A percentile compares a stretch with the other conserved stretches of the same genome.
Evolutionary conservation across 2,888 invertebrate genomes (phyloP).

Genomic region (Drosophila demipolita): DNA sequence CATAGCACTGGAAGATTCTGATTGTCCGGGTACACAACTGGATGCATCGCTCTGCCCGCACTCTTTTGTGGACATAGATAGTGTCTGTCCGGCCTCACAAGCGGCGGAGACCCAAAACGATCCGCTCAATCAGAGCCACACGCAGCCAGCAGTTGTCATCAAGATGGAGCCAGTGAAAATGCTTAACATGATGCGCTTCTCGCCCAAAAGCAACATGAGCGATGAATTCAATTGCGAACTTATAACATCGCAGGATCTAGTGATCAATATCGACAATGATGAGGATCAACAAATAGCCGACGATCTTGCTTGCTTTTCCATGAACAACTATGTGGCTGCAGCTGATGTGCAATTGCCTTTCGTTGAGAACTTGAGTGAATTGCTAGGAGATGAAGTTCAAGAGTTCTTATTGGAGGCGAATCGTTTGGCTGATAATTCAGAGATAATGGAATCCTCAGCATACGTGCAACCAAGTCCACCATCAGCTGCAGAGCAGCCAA

Average conservation of each 20-base stretch:
- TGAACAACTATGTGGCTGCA: not conserved
- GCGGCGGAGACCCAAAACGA: slow-evolving; percentile 27
- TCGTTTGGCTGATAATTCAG: not conserved
- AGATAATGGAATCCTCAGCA: too few species aligned
- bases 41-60: not conserved
- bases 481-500: not conserved
- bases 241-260: slow-evolving; percentile 39
- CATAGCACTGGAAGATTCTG: not conserved
- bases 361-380: not conserved
- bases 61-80: slow-evolving; percentile 51
- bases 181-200: slow-evolving; percentile 53
- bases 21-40: slow-evolving; percentile 49
- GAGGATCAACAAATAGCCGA: slow-evolving; percentile 3
- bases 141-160: not conserved
- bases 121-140: slow-evolving; percentile 39
- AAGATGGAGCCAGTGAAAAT: slow-evolving; percentile 54
- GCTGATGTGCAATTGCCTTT: too few species aligned
- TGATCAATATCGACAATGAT: slow-evolving; percentile 45
- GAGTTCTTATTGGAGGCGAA: not conserved
- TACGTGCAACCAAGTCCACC: not conserved
- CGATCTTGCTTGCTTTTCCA: slow-evolving; percentile 42
- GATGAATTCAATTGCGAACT: slow-evolving; percentile 40
- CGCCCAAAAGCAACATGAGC: slow-evolving; percentile 5
- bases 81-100: slow-evolving; percentile 30
- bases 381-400: not conserved